phyloP scores from a whole-genome alignment of 1,140 invertebrate genomes.

The Ips nitidus region DNA sequence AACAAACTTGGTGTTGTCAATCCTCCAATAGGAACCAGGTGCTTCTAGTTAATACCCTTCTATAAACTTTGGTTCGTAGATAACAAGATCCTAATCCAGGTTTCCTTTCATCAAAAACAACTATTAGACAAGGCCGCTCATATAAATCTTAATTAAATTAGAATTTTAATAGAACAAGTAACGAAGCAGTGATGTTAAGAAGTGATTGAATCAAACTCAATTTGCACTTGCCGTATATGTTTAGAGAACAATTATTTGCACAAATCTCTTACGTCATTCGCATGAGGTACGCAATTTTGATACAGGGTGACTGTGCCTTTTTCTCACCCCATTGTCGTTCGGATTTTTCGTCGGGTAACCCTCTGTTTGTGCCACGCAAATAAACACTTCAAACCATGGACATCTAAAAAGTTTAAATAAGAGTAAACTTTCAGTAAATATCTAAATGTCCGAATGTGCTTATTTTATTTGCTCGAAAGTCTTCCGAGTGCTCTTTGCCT shows the following conservation, averaged over 20 bases:
- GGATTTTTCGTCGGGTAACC: slow-evolving; percentile 21
- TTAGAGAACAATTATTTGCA: slow-evolving; percentile 9
- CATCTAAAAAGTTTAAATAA: slow-evolving; percentile 32
- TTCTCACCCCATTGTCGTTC: slow-evolving; percentile 11
- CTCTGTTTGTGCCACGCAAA: slow-evolving; percentile 22
- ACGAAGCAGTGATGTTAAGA: too few species aligned
- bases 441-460: slow-evolving; percentile 35
- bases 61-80: too few species aligned
- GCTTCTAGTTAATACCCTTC: too few species aligned
- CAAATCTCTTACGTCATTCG: slow-evolving; percentile 3
- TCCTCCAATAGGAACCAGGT: too few species aligned
- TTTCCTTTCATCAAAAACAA: too few species aligned
- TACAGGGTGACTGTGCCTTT: slow-evolving; percentile 19
- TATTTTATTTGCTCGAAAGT: slow-evolving; percentile 36
- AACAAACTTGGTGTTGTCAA: too few species aligned
- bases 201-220: neutral
- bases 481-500: slow-evolving; percentile 18
- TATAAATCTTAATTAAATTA: too few species aligned
- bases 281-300: neutral
- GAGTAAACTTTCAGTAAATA: slow-evolving; percentile 34
- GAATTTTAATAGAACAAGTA: too few species aligned
- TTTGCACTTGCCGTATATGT: slow-evolving; percentile 2
- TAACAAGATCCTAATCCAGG: too few species aligned
- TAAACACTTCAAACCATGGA: slow-evolving; percentile 28
- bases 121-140: too few species aligned